Base-by-base conservation (phyloP, 2,113 vertebrate species). In the Macaca nemestrina region DNA sequence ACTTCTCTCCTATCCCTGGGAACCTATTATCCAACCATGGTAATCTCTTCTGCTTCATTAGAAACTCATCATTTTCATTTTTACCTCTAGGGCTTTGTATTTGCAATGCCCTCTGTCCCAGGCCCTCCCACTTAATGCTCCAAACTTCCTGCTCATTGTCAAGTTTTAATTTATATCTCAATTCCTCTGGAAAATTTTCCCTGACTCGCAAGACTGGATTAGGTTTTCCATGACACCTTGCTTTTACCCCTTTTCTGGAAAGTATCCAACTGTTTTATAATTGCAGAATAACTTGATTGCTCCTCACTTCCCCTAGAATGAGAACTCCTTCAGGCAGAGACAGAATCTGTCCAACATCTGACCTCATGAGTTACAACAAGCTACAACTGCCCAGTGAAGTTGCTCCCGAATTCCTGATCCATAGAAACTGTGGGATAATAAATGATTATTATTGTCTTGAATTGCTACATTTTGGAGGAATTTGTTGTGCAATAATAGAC, bases 341-440 rank as follows among this genome's bases (percentile, higher is more conserved):
- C 0, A 88, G 80, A 91, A 86, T 93, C 91, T 81, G 48, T 43
- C 67, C 18, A 68, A 38, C 23, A 55, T 73, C 82, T 94, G 72
- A 88, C 45, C 85, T 96, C 92, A 59, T 75, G 45, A 94, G 55
- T n/a, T 52, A 88, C 0, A 1, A 18, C 27, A 92, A 40, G 25
- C 68, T 92, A n/a, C 6, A 88, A 93, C 27, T 85, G 18, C 50
- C 57, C 59, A 3, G 43, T 72, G 72, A 45, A 48, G 17, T 79
- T 64, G 43, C 23, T 86, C 38, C 81, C 59, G 68, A 94, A 93
- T 57, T 67, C 40, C 92, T 92, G 72, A 83, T 76, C 35, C 59
- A 93, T 27, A 94, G 52, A 90, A 75, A 94, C 70, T 35, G 40
- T 64, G 70, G 97, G 45, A 35, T 76, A 88, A 50, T 40, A 68